phyloP scores from a whole-genome alignment of 2,113 vertebrate genomes.

The Entomyzon cyanotis region DNA sequence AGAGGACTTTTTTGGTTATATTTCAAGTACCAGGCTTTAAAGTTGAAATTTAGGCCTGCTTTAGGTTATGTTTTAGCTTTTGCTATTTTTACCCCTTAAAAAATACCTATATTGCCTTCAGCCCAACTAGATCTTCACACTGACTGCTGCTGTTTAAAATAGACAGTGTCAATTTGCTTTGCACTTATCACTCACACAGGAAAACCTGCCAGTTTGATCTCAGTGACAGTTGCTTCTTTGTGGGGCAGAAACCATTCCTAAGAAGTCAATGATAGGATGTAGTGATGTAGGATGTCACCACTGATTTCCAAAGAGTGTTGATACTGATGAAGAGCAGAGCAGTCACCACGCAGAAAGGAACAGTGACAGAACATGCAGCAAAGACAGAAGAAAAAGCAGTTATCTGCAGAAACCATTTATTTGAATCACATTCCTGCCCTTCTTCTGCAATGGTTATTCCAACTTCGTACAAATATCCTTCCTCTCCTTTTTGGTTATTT shows the following conservation, averaged over 20 bases:
- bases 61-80: not conserved
- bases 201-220: slow-evolving; percentile 15
- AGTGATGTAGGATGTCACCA: not conserved
- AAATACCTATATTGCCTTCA: not conserved
- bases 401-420: not conserved
- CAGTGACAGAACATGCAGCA: not conserved
- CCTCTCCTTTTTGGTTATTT: not conserved
- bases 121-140: not conserved
- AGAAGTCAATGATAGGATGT: not conserved
- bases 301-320: not conserved
- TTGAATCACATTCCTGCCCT: not conserved
- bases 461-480: not conserved
- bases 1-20: not conserved
- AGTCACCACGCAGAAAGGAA: not conserved
- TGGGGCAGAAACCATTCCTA: not conserved
- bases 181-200: not conserved
- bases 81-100: not conserved
- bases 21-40: not conserved
- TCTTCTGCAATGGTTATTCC: not conserved
- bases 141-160: not conserved
- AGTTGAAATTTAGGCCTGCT: not conserved
- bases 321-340: not conserved
- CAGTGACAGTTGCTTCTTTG: not conserved
- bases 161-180: not conserved
- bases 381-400: not conserved